Evolutionary conservation across 2,888 invertebrate genomes (phyloP).

Genomic region (Falcaria lacertinaria): DNA sequence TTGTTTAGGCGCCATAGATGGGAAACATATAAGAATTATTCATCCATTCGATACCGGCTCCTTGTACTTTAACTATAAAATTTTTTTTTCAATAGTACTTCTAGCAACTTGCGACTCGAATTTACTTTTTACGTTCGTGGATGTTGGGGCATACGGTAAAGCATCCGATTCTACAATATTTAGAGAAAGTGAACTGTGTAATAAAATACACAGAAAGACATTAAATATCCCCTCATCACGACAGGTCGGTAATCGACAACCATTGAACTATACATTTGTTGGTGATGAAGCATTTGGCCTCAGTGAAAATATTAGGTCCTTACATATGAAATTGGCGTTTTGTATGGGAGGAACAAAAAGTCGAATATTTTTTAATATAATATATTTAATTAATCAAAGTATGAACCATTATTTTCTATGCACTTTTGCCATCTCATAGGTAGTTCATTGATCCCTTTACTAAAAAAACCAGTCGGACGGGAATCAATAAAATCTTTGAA

Average conservation of each 20-base stretch:
- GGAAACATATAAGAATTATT: conserved; percentile 19
- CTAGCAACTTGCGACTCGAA: conserved; percentile 21
- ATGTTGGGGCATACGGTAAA: conserved; percentile 22
- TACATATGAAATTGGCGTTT: no score
- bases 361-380: no score
- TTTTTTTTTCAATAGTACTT: conserved; percentile 18
- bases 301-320: conserved; percentile 9
- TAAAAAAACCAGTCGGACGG: no score
- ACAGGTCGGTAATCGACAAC: conserved; percentile 17
- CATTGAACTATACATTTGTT: conserved; percentile 14
- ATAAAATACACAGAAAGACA: conserved; percentile 18
- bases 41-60: conserved; percentile 16
- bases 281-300: conserved; percentile 16
- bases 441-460: no score
- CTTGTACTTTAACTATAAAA: conserved; percentile 19
- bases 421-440: no score
- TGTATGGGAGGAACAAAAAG: no score
- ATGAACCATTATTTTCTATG: no score
- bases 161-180: conserved; percentile 20
- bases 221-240: conserved; percentile 18
- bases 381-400: no score
- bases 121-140: conserved; percentile 24
- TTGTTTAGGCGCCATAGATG: conserved; percentile 18
- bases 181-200: conserved; percentile 19
- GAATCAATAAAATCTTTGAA: no score